phyloP scores from a whole-genome alignment of 2,113 vertebrate species.

The Myotis yumanensis region DNA sequence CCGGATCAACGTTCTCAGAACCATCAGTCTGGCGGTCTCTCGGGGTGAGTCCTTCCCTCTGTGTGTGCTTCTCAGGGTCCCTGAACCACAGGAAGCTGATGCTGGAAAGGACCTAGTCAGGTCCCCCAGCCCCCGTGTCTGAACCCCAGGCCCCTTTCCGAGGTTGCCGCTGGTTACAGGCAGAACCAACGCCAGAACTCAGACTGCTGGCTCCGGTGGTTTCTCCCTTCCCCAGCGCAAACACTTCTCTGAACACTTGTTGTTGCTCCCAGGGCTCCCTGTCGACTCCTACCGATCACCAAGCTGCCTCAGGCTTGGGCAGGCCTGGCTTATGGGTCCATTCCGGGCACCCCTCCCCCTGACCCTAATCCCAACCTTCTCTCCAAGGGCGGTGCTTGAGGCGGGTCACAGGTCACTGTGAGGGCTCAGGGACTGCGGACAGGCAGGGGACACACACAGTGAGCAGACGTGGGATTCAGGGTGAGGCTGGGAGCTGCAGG shows the following conservation, averaged over 20 bases:
- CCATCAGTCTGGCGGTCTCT: background rate
- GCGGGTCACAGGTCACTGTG: no score
- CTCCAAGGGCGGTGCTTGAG: no score
- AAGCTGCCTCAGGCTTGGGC: background rate
- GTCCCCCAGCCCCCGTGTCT: background rate
- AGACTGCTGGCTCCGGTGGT: no score
- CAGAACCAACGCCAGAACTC: background rate
- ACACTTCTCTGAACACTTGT: background rate
- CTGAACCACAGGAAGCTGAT: background rate
- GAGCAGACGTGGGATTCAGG: rapidly evolving
- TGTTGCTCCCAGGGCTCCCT: no score
- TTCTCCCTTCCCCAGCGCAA: background rate
- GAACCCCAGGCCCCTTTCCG: background rate
- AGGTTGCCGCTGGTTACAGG: background rate
- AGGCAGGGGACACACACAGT: no score
- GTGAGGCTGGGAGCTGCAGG: background rate
- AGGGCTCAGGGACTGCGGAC: background rate
- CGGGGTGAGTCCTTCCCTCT: constrained; percentile 1
- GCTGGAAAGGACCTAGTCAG: background rate
- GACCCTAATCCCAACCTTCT: no score
- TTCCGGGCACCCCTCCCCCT: background rate
- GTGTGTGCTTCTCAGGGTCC: background rate
- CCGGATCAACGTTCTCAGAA: rapidly evolving
- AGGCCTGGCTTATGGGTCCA: background rate
- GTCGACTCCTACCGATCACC: no score